Evolutionary conservation across 2,113 vertebrate species (phyloP).

Genomic region (Micronycteris hirsuta): DNA sequence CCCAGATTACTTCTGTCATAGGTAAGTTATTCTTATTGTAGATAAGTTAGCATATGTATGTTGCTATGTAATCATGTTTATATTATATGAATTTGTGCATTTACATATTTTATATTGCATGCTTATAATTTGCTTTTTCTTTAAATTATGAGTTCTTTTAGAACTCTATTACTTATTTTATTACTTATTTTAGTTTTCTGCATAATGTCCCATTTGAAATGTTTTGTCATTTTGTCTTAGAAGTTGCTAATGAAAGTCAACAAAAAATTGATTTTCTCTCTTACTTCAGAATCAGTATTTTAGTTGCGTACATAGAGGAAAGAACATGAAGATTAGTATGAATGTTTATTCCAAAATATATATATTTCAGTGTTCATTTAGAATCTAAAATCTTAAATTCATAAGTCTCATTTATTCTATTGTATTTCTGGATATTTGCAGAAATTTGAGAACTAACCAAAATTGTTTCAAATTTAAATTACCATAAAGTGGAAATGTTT

Average conservation of each 20-base stretch:
- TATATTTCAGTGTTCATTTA: background rate
- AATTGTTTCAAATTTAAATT: background rate
- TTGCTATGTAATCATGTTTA: background rate
- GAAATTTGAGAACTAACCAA: background rate
- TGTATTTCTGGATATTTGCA: background rate
- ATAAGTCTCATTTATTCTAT: background rate
- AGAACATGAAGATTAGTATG: background rate
- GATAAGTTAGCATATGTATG: background rate
- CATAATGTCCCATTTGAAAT: background rate
- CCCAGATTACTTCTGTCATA: background rate
- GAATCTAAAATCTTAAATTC: background rate
- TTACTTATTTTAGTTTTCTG: background rate
- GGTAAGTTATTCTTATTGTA: background rate
- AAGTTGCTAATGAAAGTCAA: background rate
- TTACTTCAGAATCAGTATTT: background rate
- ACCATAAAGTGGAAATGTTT: background rate
- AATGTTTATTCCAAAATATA: background rate
- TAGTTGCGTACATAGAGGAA: background rate
- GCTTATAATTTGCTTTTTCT: background rate
- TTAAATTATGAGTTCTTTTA: background rate
- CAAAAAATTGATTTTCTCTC: background rate
- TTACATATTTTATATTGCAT: background rate
- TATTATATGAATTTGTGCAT: background rate
- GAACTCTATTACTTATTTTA: background rate
- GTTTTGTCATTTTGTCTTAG: background rate